Conservation (phyloP, 2,797 vertebrate genomes). For the Orestias chungarensis region DNA sequence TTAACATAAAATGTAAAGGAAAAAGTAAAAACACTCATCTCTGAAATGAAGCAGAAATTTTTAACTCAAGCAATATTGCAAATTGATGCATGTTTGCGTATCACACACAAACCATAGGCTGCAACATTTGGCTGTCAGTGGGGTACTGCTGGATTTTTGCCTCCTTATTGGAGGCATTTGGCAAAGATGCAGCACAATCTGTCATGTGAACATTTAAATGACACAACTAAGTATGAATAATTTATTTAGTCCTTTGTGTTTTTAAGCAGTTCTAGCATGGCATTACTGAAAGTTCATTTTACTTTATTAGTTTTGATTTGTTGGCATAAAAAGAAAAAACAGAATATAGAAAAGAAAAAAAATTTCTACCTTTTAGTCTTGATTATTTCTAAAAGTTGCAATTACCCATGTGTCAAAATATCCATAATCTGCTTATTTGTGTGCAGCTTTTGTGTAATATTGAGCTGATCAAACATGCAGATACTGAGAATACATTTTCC, state of each 20-base stretch:
- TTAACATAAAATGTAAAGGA: no score
- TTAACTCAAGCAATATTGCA: no score
- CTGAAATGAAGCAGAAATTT: no score
- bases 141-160: not conserved
- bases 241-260: not conserved
- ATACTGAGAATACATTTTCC: not conserved
- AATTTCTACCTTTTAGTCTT: no score
- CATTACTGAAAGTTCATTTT: not conserved
- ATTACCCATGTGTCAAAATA: no score
- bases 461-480: no score
- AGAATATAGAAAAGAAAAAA: no score
- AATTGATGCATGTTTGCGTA: not conserved
- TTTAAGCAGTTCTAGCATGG: not conserved
- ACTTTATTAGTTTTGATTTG: not conserved
- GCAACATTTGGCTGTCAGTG: not conserved
- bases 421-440: no score
- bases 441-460: no score
- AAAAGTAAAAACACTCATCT: no score
- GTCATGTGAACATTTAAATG: not conserved
- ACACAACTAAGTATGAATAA: not conserved
- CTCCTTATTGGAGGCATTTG: not conserved
- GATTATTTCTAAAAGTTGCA: no score
- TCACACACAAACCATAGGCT: not conserved
- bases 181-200: not conserved
- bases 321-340: no score